phyloP scores from a whole-genome alignment of 2,113 vertebrate genomes.

The Crotalus tigris region DNA sequence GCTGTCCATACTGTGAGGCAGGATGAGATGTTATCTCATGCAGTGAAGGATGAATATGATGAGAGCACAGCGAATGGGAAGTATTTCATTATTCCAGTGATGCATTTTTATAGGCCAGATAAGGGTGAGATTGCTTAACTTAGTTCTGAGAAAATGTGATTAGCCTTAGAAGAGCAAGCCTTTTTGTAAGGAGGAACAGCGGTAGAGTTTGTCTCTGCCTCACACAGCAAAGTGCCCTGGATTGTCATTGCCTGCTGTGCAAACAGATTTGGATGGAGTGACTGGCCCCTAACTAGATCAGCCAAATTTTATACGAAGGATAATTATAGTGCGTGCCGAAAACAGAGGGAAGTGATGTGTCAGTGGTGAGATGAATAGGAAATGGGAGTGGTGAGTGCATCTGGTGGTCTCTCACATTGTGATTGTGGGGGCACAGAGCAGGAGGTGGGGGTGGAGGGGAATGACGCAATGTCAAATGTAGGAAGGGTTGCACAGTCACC shows the following conservation, averaged over 20 bases:
- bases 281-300: not conserved
- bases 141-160: not conserved
- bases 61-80: not conserved
- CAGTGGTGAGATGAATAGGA: not conserved
- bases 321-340: not conserved
- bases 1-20: not conserved
- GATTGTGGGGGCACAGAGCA: too few relatives aligned
- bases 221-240: not conserved
- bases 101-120: not conserved
- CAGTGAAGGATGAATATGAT: not conserved
- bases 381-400: not conserved
- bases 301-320: not conserved
- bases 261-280: not conserved
- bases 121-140: not conserved
- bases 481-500: not conserved
- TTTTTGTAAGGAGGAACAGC: not conserved
- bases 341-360: conserved; percentile 3
- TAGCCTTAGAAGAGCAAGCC: not conserved
- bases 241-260: not conserved
- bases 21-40: not conserved
- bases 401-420: not conserved
- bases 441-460: rapidly evolving
- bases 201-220: not conserved
- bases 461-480: not conserved
- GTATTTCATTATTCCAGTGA: not conserved